Percentiles rank a stretch among this genome's conserved stretches.
phyloP scores from a whole-genome alignment of 2,797 vertebrate genomes.

The Corythornis leucogaster region DNA sequence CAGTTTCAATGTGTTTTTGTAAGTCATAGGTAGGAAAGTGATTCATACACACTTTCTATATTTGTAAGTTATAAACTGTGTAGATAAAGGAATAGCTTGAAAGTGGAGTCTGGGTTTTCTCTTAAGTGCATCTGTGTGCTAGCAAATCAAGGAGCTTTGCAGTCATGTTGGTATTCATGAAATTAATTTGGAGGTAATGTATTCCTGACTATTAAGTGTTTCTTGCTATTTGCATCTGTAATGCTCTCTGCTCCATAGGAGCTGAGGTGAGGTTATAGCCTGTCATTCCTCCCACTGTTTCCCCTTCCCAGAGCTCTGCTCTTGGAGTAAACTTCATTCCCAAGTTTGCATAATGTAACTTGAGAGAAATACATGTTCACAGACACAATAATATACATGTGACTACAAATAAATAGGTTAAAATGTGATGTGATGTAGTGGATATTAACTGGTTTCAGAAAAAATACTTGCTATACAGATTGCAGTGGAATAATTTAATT shows the following conservation, averaged over 20 bases:
- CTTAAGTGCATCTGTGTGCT: not conserved
- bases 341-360: not conserved
- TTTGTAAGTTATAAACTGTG: not conserved
- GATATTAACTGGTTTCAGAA: not conserved
- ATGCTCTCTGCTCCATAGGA: not conserved
- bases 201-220: not conserved
- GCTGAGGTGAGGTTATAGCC: not conserved
- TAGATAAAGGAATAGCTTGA: not conserved
- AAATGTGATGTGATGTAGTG: not conserved
- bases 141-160: not conserved
- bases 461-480: not conserved
- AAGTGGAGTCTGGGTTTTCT: not conserved
- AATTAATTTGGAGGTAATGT: not conserved
- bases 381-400: not conserved
- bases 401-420: not conserved
- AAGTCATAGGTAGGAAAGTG: not conserved
- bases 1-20: not conserved
- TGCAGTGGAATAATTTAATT: not conserved
- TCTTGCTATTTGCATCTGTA: not conserved
- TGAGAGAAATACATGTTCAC: not conserved
- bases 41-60: accelerated
- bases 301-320: not conserved
- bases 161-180: not conserved
- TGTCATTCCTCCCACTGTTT: not conserved
- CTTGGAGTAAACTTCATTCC: not conserved